phyloP scores from a whole-genome alignment of 2,888 invertebrate genomes.

The Plagiodera versicolora region DNA sequence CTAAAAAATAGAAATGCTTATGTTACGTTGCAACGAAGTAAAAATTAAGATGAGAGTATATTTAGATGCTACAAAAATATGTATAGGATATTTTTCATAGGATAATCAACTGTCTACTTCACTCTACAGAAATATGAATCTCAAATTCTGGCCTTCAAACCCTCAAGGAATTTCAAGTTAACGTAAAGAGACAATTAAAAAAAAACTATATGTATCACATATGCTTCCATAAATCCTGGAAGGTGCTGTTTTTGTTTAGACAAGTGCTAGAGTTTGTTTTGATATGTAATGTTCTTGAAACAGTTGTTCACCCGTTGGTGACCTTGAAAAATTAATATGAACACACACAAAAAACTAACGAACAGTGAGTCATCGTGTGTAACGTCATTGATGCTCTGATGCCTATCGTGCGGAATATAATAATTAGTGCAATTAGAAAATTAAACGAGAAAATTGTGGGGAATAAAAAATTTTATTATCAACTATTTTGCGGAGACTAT shows the following conservation, averaged over 20 bases:
- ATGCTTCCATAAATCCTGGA: neutral
- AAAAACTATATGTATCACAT: too few species aligned
- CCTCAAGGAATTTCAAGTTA: too few species aligned
- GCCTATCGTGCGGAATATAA: neutral
- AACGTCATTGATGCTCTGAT: neutral
- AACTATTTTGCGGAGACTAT: neutral
- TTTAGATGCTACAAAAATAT: too few species aligned
- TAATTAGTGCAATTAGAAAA: neutral
- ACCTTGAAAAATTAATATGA: neutral
- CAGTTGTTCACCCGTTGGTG: neutral
- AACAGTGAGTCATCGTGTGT: neutral
- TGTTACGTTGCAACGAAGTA: too few species aligned
- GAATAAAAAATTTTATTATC: neutral
- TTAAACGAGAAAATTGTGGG: neutral
- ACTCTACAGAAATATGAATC: too few species aligned
- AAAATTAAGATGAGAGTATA: too few species aligned
- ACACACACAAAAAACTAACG: neutral
- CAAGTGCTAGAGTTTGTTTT: neutral
- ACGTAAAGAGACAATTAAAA: too few species aligned
- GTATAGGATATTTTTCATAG: too few species aligned
- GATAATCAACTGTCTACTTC: too few species aligned
- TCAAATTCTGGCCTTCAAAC: too few species aligned
- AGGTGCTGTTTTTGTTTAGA: conserved; percentile 3
- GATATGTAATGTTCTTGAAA: neutral
- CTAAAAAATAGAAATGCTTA: too few species aligned